Conservation (phyloP, 2,888 invertebrate species). For the Pachliopta kotzebuea region DNA sequence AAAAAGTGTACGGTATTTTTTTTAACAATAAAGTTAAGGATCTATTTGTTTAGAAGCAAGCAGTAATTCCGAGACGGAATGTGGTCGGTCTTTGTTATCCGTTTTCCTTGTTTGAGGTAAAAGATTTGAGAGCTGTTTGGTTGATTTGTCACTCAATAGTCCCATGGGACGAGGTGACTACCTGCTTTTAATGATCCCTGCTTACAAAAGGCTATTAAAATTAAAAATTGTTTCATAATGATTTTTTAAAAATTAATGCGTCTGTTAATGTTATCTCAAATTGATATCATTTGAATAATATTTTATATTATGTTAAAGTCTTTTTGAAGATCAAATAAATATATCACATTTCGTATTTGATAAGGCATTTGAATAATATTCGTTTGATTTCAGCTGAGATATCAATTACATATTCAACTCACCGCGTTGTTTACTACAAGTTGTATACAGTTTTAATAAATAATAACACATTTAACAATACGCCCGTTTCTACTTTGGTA, state of each 20-base stretch:
- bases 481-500: not conserved
- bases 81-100: slow-evolving; percentile 1
- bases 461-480: not conserved
- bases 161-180: not conserved
- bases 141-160: not conserved
- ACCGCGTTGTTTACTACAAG: not conserved
- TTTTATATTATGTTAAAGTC: too few species aligned
- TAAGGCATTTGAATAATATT: not conserved
- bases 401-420: not conserved
- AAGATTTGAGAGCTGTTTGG: not conserved
- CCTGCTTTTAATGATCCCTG: not conserved
- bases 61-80: not conserved
- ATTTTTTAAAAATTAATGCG: too few species aligned
- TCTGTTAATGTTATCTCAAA: too few species aligned
- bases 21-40: too few species aligned
- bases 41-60: not conserved
- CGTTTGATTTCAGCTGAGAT: not conserved
- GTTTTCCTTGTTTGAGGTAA: not conserved
- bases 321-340: too few species aligned
- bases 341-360: too few species aligned
- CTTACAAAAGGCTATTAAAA: too few species aligned
- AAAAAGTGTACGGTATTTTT: too few species aligned
- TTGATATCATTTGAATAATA: too few species aligned
- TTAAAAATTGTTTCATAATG: too few species aligned
- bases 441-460: not conserved